Conservation (phyloP, 1,140 invertebrate species). For the Drosophila bocki region DNA sequence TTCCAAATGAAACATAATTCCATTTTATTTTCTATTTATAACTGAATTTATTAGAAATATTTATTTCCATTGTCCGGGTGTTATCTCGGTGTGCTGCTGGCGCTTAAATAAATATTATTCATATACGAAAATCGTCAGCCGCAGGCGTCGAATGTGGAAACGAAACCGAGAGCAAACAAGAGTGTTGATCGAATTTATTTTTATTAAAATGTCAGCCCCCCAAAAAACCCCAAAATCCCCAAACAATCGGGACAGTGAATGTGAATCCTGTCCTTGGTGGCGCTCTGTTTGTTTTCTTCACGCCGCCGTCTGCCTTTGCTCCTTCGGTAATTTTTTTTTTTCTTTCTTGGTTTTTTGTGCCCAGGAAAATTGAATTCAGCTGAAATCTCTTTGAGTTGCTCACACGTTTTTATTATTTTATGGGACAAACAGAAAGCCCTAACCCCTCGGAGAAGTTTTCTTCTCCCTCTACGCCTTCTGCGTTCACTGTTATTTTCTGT, state of each 20-base stretch:
- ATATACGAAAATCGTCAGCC: constrained; percentile 22
- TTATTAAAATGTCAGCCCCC: constrained; percentile 63
- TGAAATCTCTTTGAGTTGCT: constrained; percentile 74
- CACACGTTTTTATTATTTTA: constrained; percentile 78
- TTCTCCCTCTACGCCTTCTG: not conserved
- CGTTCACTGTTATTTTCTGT: constrained; percentile 30
- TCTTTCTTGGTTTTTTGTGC: constrained; percentile 11
- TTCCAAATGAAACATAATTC: not conserved
- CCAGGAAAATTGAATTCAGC: constrained; percentile 73
- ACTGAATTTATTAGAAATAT: constrained; percentile 3
- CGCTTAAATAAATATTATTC: constrained; percentile 29
- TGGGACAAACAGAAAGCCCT: constrained; percentile 51
- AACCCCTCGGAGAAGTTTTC: not conserved
- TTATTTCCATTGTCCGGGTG: constrained; percentile 8
- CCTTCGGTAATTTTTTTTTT: constrained; percentile 8
- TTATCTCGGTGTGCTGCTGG: not conserved
- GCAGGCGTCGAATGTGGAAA: constrained; percentile 12
- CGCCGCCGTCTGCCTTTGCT: constrained; percentile 13
- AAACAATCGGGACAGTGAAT: constrained; percentile 17
- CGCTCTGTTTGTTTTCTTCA: constrained; percentile 34
- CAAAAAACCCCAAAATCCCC: constrained; percentile 3
- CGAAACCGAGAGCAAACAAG: constrained; percentile 46
- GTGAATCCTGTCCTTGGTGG: constrained; percentile 62
- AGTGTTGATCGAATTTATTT: constrained; percentile 76
- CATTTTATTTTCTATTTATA: not conserved